Base-by-base conservation (phyloP, 2,888 invertebrate genomes). In the Oscheius sp. region DNA sequence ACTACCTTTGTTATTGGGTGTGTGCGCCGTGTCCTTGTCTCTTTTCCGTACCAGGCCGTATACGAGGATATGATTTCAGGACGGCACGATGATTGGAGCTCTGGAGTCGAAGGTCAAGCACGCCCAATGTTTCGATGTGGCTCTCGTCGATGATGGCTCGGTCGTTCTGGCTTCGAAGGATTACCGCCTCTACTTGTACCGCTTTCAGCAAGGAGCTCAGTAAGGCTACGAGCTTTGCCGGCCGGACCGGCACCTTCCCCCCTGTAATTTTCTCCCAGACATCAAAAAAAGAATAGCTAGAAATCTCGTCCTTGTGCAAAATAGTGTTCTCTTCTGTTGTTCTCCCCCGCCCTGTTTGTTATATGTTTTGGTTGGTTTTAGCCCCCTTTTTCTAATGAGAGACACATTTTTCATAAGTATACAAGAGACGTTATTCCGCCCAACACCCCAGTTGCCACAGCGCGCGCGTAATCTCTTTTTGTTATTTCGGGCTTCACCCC, bases 111-210 rank as follows among this genome's bases (percentile, higher is more conserved):
- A 98, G 91, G 89, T 99, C 81, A 99, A 99, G 91, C 99, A 99
- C 90, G 98, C 99, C 72, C 99, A 99, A 91, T 99, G 99, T 92
- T 99, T 98, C 91, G 99, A 99, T 90, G 98, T 99, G 76, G 96
- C 98, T 62, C 93, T 99, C 66, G 96, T 98, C 95, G 96, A 97
- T 89, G 98, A 98, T 90, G 97, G 97, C 53, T 96, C 96, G 72
- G 97, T 99, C 75, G 98, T 99, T 60, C 92, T 99, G 87, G 98
- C 98, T 84, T 96, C 96, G 92, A 99, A 99, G 92, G 99, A 99
- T 91, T 99, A 98, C 84, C 94, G 98, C 79, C 93, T 99, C 82
- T 99, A 99, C 92, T 96, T 99, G 91, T 99, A 99, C 92, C 95
- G 97, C 91, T 98, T 98, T 78, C 50, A 77, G 47, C 79, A 76